Evolutionary conservation across 1,140 invertebrate species (phyloP).

Genomic region (Temnothorax longispinosus): DNA sequence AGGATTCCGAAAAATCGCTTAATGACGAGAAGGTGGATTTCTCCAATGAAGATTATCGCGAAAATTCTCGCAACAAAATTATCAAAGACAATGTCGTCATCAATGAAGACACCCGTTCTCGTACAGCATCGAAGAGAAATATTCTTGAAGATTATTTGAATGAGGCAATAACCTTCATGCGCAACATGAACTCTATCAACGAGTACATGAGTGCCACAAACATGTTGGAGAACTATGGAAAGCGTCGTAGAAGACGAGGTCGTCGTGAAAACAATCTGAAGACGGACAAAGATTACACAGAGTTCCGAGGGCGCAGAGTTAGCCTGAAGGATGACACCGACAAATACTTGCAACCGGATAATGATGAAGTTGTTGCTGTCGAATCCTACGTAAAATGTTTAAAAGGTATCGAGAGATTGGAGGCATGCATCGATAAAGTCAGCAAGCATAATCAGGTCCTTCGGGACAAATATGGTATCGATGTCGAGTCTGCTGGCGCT

Average conservation of each 20-base stretch:
- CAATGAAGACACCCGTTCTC: constrained; percentile 23
- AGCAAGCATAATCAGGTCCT: constrained; percentile 73
- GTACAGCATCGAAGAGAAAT: constrained; percentile 30
- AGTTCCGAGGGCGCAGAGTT: constrained; percentile 41
- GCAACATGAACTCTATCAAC: constrained; percentile 77
- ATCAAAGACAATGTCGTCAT: constrained; percentile 42
- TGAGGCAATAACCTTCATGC: constrained; percentile 77
- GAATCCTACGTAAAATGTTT: constrained; percentile 77
- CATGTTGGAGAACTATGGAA: constrained; percentile 36
- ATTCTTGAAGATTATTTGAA: constrained; percentile 75
- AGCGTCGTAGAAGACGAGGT: constrained; percentile 4
- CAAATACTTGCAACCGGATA: constrained; percentile 31
- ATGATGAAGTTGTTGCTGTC: constrained; percentile 49
- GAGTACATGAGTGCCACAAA: constrained; percentile 70
- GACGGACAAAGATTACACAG: constrained; percentile 47
- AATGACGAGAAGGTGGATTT: constrained; percentile 59
- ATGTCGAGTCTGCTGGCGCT: constrained; percentile 77
- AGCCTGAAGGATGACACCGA: constrained; percentile 63
- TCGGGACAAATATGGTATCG: constrained; percentile 72
- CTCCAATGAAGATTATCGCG: background rate
- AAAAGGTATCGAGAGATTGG: constrained; percentile 76
- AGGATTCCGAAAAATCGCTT: background rate
- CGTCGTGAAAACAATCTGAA: background rate
- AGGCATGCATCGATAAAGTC: constrained; percentile 74
- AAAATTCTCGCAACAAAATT: constrained; percentile 44